Percentiles rank a stretch among this genome's conserved stretches.
Conservation (phyloP, 1,140 invertebrate genomes). For the Neelides sp. region DNA sequence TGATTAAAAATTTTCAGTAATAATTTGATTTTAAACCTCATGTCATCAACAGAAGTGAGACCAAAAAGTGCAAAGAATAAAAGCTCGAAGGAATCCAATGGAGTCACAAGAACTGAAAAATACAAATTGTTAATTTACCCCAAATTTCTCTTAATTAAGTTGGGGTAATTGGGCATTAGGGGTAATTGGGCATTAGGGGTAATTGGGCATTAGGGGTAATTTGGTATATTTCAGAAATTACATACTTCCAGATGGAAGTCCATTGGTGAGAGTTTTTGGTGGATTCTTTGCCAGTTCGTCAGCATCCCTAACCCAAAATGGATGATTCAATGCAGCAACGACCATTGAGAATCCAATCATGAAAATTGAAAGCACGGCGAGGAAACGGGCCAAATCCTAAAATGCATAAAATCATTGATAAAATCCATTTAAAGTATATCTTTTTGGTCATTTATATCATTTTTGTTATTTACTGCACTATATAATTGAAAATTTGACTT, state of each 20-base stretch:
- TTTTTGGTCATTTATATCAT: too few relatives aligned
- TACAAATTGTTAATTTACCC: too few relatives aligned
- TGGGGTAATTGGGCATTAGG: too few relatives aligned
- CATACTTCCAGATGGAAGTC: conserved; percentile 53
- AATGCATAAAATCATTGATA: too few relatives aligned
- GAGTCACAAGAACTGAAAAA: conserved; percentile 64
- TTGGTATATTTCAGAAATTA: conserved; percentile 37
- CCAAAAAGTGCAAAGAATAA: conserved; percentile 97
- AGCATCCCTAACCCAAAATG: conserved; percentile 43
- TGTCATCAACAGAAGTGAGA: conserved; percentile 67
- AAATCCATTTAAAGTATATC: too few relatives aligned
- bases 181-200: too few relatives aligned
- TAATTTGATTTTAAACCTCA: conserved; percentile 36
- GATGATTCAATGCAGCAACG: conserved; percentile 88
- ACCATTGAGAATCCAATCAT: conserved; percentile 97
- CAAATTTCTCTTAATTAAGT: too few relatives aligned
- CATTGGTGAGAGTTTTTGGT: conserved; percentile 28
- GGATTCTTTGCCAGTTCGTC: conserved; percentile 12
- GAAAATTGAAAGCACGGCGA: conserved; percentile 93
- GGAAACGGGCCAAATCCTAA: conserved; percentile 85
- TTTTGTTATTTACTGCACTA: too few relatives aligned
- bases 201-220: too few relatives aligned
- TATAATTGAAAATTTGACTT: too few relatives aligned
- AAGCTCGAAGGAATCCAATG: conserved; percentile 83
- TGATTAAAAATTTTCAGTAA: too few relatives aligned